phyloP scores from a whole-genome alignment of 1,140 invertebrate species.

The Melanaphis sacchari region DNA sequence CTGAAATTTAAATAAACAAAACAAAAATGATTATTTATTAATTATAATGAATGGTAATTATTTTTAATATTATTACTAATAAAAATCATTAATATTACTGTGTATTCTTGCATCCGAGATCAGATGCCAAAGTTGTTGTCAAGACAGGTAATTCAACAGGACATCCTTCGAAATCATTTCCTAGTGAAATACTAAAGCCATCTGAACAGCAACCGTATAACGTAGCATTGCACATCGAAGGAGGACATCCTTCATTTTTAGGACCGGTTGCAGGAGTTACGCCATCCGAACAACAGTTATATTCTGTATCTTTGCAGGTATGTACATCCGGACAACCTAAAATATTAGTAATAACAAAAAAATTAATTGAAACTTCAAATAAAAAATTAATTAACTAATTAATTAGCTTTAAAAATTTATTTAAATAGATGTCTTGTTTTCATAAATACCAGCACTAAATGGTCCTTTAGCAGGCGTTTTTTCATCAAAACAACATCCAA shows the following conservation, averaged over 20 bases:
- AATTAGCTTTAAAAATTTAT: not conserved
- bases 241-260: constrained; percentile 79
- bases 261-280: constrained; percentile 80
- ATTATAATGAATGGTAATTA: not conserved
- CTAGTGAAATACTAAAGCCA: constrained; percentile 77
- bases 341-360: not conserved
- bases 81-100: constrained; percentile 31
- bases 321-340: constrained; percentile 70
- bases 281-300: constrained; percentile 89
- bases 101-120: constrained; percentile 1
- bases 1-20: not conserved
- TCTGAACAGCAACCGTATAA: constrained; percentile 88
- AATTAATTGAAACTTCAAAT: not conserved
- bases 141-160: constrained; percentile 65
- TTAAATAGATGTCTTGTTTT: not conserved
- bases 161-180: constrained; percentile 85
- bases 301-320: constrained; percentile 82
- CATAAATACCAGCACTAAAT: constrained; percentile 74
- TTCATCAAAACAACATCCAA: constrained; percentile 90
- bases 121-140: not conserved
- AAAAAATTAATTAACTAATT: not conserved
- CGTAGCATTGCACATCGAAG: constrained; percentile 76
- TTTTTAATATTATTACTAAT: not conserved
- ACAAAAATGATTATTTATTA: not conserved
- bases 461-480: constrained; percentile 83